Percentiles rank a stretch among this genome's conserved stretches.
phyloP scores from a whole-genome alignment of 2,888 invertebrate genomes.

The Euclidia mi region DNA sequence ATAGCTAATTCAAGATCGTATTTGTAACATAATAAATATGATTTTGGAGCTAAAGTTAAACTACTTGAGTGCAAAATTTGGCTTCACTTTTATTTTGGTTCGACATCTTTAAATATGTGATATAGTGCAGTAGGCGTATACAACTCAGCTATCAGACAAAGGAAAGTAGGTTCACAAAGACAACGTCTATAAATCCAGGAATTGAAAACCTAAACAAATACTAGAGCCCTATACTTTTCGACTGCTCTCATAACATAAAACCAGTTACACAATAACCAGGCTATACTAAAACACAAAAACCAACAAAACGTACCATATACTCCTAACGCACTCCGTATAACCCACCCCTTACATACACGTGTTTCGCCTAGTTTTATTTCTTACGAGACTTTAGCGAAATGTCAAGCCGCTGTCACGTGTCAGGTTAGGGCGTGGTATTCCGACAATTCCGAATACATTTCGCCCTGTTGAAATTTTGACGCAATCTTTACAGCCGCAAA shows the following conservation, averaged over 20 bases:
- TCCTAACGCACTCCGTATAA: slow-evolving; percentile 18
- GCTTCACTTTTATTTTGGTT: no score
- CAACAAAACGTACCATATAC: slow-evolving; percentile 21
- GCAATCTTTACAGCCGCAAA: slow-evolving; percentile 30
- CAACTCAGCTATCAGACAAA: no score
- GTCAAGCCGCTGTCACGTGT: slow-evolving; percentile 52
- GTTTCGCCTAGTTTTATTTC: slow-evolving; percentile 58
- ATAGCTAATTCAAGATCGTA: no score
- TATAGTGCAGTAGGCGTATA: no score
- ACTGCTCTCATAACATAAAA: slow-evolving; percentile 13
- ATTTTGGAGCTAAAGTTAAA: no score
- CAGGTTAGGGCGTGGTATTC: slow-evolving; percentile 43
- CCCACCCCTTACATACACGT: slow-evolving; percentile 26
- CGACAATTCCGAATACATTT: slow-evolving; percentile 46
- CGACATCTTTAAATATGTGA: no score
- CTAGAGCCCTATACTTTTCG: background rate
- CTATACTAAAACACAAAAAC: slow-evolving; percentile 21
- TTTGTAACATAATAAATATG: no score
- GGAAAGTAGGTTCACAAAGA: no score
- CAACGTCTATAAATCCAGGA: no score
- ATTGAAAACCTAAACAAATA: no score
- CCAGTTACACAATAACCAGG: slow-evolving; percentile 12
- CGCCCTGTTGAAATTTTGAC: slow-evolving; percentile 46
- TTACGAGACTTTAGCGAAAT: slow-evolving; percentile 53
- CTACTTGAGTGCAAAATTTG: no score